Conservation (phyloP, 2,888 invertebrate genomes). For the Pseudococcus jackbeardsleyi region DNA sequence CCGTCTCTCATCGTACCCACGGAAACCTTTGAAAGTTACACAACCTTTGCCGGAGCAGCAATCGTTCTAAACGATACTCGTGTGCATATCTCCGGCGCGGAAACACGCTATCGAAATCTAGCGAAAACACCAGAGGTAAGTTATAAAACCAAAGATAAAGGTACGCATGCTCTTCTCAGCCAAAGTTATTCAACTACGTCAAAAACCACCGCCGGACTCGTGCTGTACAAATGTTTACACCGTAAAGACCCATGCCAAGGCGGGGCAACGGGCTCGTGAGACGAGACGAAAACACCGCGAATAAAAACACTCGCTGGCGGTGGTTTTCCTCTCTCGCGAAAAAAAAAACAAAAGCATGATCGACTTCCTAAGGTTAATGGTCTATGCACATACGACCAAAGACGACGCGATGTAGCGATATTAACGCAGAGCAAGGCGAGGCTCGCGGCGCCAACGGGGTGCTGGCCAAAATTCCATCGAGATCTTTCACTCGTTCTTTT, state of each 20-base stretch:
- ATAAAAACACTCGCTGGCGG: not conserved
- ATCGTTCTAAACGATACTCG: not conserved
- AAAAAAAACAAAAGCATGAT: not conserved
- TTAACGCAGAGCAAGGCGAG: not conserved
- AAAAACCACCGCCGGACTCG: not conserved
- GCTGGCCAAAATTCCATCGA: not conserved
- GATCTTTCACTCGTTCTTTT: constrained; percentile 1
- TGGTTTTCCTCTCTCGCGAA: not conserved
- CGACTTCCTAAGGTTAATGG: constrained; percentile 17
- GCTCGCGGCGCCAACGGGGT: not conserved
- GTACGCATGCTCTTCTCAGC: not conserved
- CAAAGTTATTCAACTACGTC: constrained; percentile 5
- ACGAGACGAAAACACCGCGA: not conserved
- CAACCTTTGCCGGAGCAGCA: not conserved
- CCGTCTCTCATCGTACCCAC: not conserved
- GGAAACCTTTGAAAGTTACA: not conserved
- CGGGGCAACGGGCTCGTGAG: not conserved
- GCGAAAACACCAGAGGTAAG: not conserved
- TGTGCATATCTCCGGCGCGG: not conserved
- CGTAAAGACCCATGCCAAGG: not conserved
- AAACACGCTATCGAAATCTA: not conserved
- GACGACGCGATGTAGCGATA: not conserved
- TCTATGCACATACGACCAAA: not conserved
- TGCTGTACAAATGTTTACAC: constrained; percentile 3
- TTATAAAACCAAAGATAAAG: not conserved